These are phyloP conservation scores for human (Homo sapiens) DNA, from an alignment of 2,113 vertebrate species.

Conservation along the genomic window DNA sequence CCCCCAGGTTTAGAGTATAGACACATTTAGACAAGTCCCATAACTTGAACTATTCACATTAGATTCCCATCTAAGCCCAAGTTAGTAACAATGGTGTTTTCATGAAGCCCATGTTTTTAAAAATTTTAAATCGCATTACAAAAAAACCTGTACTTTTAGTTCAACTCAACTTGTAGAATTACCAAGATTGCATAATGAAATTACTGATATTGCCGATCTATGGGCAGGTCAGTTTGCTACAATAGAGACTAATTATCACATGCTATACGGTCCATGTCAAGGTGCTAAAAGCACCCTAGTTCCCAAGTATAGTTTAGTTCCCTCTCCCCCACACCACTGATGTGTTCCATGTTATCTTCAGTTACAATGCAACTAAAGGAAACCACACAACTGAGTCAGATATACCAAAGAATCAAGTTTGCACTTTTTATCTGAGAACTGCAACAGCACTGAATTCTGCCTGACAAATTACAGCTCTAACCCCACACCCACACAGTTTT, in stretches of 20 bases:
- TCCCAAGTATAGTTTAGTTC: constrained; percentile 76
- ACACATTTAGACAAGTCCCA: constrained; percentile 70
- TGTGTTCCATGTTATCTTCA: constrained; percentile 73
- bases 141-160: constrained; percentile 45
- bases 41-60: constrained; percentile 71
- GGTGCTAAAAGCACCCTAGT: constrained; percentile 66
- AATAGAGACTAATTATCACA: constrained; percentile 56
- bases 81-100: constrained; percentile 71
- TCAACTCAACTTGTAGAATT: constrained; percentile 61
- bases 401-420: constrained; percentile 85
- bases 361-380: constrained; percentile 80
- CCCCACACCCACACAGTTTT: constrained; percentile 83
- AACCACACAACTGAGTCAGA: constrained; percentile 81
- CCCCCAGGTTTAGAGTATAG: constrained; percentile 73
- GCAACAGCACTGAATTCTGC: constrained; percentile 80
- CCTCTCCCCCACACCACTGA: constrained; percentile 80
- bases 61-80: constrained; percentile 70
- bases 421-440: constrained; percentile 81
- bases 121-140: constrained; percentile 60
- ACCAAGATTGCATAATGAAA: constrained; percentile 70
- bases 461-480: constrained; percentile 81
- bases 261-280: constrained; percentile 60
- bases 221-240: constrained; percentile 60
- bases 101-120: constrained; percentile 46
- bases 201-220: constrained; percentile 72